phyloP scores from a whole-genome alignment of 2,797 vertebrate genomes.

The Smutsia gigantea region DNA sequence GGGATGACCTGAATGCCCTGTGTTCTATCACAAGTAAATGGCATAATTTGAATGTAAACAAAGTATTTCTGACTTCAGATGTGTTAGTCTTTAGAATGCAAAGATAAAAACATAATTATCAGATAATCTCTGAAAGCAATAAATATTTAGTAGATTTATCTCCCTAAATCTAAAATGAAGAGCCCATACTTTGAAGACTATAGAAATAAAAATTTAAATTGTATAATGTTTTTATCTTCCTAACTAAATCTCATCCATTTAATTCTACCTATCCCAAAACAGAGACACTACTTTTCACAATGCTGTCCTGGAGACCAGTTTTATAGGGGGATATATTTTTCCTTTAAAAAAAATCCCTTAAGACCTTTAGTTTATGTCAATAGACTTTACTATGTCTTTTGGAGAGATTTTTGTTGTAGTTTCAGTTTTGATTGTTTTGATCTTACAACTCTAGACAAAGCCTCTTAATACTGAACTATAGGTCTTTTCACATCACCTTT shows the following conservation, averaged over 20 bases:
- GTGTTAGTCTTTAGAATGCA: background rate
- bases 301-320: background rate
- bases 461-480: background rate
- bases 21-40: background rate
- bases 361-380: background rate
- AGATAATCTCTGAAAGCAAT: background rate
- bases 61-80: background rate
- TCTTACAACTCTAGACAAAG: background rate
- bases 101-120: background rate
- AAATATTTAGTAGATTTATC: background rate
- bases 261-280: background rate
- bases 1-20: background rate
- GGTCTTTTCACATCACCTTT: background rate
- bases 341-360: background rate
- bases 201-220: background rate
- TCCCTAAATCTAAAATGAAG: background rate
- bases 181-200: background rate
- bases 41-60: background rate
- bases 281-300: background rate
- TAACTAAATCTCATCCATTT: background rate
- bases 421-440: background rate
- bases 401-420: background rate
- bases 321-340: background rate
- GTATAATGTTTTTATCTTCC: background rate
- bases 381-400: background rate